phyloP scores from a whole-genome alignment of 2,113 vertebrate genomes.

The Turnix velox region DNA sequence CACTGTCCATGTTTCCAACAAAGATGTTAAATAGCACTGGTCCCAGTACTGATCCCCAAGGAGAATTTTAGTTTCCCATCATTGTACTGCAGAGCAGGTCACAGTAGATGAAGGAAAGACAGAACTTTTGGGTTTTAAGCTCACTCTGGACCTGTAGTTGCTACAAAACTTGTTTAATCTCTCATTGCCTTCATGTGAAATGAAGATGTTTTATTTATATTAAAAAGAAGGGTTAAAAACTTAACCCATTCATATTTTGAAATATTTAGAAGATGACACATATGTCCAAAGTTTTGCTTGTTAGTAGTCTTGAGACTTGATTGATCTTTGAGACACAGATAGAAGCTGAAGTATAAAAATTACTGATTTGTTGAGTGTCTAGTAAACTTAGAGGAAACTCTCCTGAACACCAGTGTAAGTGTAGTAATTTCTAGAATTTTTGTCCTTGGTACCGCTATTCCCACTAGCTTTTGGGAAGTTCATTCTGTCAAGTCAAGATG shows the following conservation, averaged over 20 bases:
- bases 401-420: not conserved
- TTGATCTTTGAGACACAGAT: not conserved
- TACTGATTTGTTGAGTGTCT: not conserved
- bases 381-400: not conserved
- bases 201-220: not conserved
- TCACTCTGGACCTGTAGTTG: not conserved
- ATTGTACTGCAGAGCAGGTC: not conserved
- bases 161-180: not conserved
- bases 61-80: not conserved
- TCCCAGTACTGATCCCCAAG: too few relatives aligned
- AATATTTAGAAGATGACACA: not conserved
- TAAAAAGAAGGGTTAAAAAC: not conserved
- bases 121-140: not conserved
- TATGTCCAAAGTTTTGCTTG: not conserved
- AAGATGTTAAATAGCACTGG: too few relatives aligned
- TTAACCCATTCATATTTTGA: not conserved
- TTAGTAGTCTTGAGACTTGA: not conserved
- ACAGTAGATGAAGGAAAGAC: not conserved
- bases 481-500: not conserved
- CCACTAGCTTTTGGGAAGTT: not conserved
- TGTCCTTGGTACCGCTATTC: not conserved
- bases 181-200: not conserved
- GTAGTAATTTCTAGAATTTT: not conserved
- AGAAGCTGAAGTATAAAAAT: not conserved
- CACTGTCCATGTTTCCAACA: too few relatives aligned